Evolutionary conservation across 1,140 invertebrate species (phyloP), one percentile per base, ranked within the genome.

Genomic region (Leucophenga varia): DNA sequence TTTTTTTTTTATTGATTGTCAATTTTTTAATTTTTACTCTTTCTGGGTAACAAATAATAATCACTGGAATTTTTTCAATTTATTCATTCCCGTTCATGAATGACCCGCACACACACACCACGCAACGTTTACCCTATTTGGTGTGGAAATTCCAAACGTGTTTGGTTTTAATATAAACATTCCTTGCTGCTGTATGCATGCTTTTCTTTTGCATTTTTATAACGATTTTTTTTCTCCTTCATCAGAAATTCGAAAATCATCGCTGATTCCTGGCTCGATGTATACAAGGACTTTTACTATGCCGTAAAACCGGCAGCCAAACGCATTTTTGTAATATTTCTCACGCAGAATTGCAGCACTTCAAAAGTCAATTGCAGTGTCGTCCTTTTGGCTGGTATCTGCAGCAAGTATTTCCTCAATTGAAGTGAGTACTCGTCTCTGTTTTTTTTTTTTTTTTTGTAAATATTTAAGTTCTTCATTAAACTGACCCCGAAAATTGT

Each of bases 351-450:
- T 16, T 51, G 18, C 42, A 42, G 9, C 78, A 82, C 35, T 75
- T 97, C n/a, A 78, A 90, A 40, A 77, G 89, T 52, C 80, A 80
- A 52, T 77, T 93, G 1, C 77, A 88, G 2, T 99, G 97, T 69
- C 86, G 89, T 67, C 79, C 77, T 42, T 99, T 99, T 67, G 80
- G 86, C 43, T 99, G 97, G 97, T 99, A 95, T 77, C 79, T 99
- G 48, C 83, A 91, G 28, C 95, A 94, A 72, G 84, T 99, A 48
- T 87, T 50, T 19, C 46, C 53, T 21, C 53, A 74, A 43, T 61
- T 74, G 18, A 73, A 55, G 71, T 74, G 39, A 67, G 65, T 61
- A n/a, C 4, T 36, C 6, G 13, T 17, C n/a, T 25, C 12, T 22
- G 22, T 43, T 34, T 43, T 43, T 43, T 25, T 31, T 47, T 47